Evolutionary conservation across 2,113 vertebrate species (phyloP), one percentile per base, ranked within the genome.

Genomic region (Spheniscus mendiculus): DNA sequence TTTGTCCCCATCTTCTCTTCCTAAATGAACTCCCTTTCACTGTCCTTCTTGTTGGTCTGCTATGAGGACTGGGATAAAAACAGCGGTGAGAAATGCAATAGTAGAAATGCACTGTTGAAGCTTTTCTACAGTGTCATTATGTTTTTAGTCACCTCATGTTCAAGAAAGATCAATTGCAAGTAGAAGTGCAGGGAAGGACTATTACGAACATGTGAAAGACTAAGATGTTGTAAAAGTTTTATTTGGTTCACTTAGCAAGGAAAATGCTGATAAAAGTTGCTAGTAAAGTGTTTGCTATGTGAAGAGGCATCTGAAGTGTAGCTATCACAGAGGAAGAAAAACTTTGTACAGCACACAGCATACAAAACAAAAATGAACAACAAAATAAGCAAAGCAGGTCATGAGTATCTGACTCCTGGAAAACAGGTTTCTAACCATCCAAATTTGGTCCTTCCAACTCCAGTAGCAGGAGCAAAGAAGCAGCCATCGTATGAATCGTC

Each of bases 401-500:
- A n/a, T 36, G 25, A 77, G 16, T 45, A 45, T 66, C 32, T 30
- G 12, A 45, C 32, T 23, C 8, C 7, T 32, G 45, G 34, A 83
- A 93, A 78, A 23, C 15, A n/a, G 12, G 10, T 59, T 59, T 66
- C 38, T 53, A 53, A 27, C 19, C 13, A 17, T 27, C 10, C 25
- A 47, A 3, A 40, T 59, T 4, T n/a, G 20, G 9, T 29, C 40
- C 5, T 89, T 84, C 15, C 21, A 13, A 27, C 53, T 50, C 6
- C 71, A 59, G 29, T 8, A 27, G 14, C 25, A 56, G 34, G 14
- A 59, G 21, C 27, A 72, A 78, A 71, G 12, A n/a, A 52, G 15
- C 3, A 38, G 5, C 3, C 2, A 0, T 47, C 53, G 32, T 20
- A 44, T 3, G 1, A 55, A 34, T 72, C 72, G 73, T 40, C 15